Base-by-base conservation (phyloP, 2,113 vertebrate species). In the Aythya baeri region DNA sequence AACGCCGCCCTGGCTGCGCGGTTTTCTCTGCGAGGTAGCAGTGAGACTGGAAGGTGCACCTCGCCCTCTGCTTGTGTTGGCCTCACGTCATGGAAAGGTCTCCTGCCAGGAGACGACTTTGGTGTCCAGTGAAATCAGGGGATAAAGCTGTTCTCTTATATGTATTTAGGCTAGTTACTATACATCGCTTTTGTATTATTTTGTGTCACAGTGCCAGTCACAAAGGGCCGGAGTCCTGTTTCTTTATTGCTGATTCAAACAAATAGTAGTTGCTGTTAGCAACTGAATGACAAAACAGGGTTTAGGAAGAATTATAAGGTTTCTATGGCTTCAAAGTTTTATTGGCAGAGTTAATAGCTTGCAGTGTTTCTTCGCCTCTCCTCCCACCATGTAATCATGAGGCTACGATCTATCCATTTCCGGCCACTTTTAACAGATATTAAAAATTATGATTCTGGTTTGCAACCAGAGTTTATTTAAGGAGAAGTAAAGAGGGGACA, bases 321-420 rank as follows among this genome's bases (percentile, higher is more conserved):
- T 93, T 88, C 85, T 41, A 25, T 86, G 79, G 61, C 72, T 93
- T 86, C 82, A 29, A 29, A 73, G 43, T 90, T 91, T 80, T 94
- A 81, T 29, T 86, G 72, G 65, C 46, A 65, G 85, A 44, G 34
- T 52, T 71, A 43, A 29, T 43, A 88, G 44, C 50, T 88, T 5
- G 11, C 25, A 9, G n/a, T 55, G 8, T 75, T 91, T 87, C 5
- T 82, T 84, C 75, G 71, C 41, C 27, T 73, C 21, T 91, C 43
- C 67, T 38, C 72, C 32, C 7, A 72, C 29, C 21, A 31, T 16
- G 7, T 83, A 88, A 86, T 92, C 83, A 54, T 50, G 52, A 91
- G 43, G 46, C 34, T 81, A 49, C 31, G 54, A 17, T 76, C 65
- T 94, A 41, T 59, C 41, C 54, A 29, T 93, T 96, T 83, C 79